Conservation (phyloP, 2,888 invertebrate species). For the Lymantria dispar region DNA sequence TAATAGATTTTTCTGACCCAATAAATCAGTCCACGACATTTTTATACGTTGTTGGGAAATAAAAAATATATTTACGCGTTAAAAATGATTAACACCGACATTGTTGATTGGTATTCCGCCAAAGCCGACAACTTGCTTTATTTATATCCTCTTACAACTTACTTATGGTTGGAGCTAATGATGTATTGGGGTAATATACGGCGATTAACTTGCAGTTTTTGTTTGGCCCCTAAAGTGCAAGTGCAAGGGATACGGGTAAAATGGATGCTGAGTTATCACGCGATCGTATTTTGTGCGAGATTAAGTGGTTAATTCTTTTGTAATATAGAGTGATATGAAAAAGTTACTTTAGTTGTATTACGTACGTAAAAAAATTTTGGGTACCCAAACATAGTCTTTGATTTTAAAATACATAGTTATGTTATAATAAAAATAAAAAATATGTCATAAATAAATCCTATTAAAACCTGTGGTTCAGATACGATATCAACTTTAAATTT, state of each 20-base stretch:
- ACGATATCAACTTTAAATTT: too few species aligned
- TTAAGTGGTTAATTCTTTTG: slow-evolving; percentile 48
- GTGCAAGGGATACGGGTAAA: slow-evolving; percentile 47
- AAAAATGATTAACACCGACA: slow-evolving; percentile 44
- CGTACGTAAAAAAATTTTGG: too few species aligned
- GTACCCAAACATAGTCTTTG: too few species aligned
- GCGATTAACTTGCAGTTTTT: slow-evolving; percentile 73
- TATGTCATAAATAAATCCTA: too few species aligned
- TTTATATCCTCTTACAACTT: slow-evolving; percentile 47
- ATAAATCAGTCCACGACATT: too few species aligned
- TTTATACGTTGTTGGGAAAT: too few species aligned
- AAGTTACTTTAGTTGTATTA: too few species aligned
- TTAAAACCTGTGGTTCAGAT: too few species aligned
- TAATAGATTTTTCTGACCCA: too few species aligned
- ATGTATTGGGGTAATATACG: slow-evolving; percentile 59
- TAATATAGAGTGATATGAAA: too few species aligned
- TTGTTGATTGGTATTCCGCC: slow-evolving; percentile 31
- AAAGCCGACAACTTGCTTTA: slow-evolving; percentile 37
- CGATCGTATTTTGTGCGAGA: slow-evolving; percentile 60
- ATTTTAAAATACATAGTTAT: too few species aligned
- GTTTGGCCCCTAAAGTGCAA: slow-evolving; percentile 53
- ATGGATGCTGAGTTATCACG: slow-evolving; percentile 62
- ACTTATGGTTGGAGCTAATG: slow-evolving; percentile 47
- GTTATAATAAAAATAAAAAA: too few species aligned
- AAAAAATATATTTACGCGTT: background rate